Percentiles rank a stretch among this genome's conserved stretches.
phyloP scores from a whole-genome alignment of 2,113 vertebrate genomes.

The Turnix velox region DNA sequence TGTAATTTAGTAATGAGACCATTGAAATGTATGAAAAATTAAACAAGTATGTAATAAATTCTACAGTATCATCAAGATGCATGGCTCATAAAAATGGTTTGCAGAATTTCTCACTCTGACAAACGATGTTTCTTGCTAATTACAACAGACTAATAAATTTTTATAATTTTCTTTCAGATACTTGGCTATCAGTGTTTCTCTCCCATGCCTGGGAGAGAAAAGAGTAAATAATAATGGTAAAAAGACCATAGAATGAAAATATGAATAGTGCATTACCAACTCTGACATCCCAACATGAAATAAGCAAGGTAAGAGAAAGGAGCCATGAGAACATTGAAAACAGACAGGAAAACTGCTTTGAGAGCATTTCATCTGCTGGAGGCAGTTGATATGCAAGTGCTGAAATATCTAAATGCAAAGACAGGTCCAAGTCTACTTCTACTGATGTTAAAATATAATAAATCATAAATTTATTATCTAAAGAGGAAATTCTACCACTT shows the following conservation, averaged over 20 bases:
- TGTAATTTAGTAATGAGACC: not conserved
- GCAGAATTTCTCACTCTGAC: not conserved
- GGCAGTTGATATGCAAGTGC: not conserved
- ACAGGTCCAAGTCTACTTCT: not conserved
- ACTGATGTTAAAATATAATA: not conserved
- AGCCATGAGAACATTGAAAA: not conserved
- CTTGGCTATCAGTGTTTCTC: not conserved
- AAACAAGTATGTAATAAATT: not conserved
- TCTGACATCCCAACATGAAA: not conserved
- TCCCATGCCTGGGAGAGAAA: not conserved
- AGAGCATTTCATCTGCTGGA: not conserved
- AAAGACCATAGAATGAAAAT: not conserved
- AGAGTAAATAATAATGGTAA: not conserved
- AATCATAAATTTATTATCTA: not conserved
- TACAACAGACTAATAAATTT: not conserved
- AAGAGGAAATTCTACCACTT: not conserved
- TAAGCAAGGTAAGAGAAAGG: not conserved
- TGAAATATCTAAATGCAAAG: not conserved
- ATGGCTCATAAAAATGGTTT: not conserved
- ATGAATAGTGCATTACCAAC: not conserved
- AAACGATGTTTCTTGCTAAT: not conserved
- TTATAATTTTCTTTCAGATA: not conserved
- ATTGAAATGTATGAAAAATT: not conserved
- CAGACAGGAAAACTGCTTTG: not conserved
- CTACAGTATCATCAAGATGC: not conserved